Percentiles rank a stretch among this genome's conserved stretches.
These are phyloP conservation scores for Planiliza haematocheilus DNA, from an alignment of 2,113 vertebrate species.

Conservation along the genomic window DNA sequence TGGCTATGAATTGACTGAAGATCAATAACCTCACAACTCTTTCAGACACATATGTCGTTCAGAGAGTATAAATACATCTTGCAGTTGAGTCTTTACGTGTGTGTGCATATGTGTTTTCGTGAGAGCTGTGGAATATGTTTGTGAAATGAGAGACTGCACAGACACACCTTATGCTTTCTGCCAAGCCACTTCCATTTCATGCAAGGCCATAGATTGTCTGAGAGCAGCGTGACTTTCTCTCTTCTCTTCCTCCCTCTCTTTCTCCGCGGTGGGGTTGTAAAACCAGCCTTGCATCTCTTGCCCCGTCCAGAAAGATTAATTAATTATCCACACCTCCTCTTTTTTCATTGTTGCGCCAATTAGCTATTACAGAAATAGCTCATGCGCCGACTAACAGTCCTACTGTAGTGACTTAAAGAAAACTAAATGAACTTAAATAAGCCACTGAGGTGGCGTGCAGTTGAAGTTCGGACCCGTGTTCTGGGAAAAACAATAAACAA, in stretches of 20 bases:
- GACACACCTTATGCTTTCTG: conserved; percentile 41
- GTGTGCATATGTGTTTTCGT: conserved; percentile 8
- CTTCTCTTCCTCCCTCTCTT: conserved; percentile 29
- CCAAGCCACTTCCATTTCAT: conserved; percentile 55
- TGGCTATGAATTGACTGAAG: conserved; percentile 39
- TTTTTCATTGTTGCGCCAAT: conserved; percentile 85
- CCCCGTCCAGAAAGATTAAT: conserved; percentile 95
- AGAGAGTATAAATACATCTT: not conserved
- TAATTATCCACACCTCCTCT: conserved; percentile 90
- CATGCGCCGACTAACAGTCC: conserved; percentile 73
- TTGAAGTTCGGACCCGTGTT: too few species aligned
- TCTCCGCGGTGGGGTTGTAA: conserved; percentile 89
- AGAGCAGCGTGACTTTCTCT: conserved; percentile 83
- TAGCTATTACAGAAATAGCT: conserved; percentile 95
- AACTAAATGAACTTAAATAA: too few species aligned
- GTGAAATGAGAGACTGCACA: conserved; percentile 31
- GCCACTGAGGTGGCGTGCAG: too few species aligned
- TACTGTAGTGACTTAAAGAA: too few species aligned
- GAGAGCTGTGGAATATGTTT: conserved; percentile 7
- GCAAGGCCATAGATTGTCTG: conserved; percentile 68
- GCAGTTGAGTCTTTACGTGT: not conserved
- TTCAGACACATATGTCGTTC: conserved; percentile 36
- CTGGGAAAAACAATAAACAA: too few species aligned
- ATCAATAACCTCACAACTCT: conserved; percentile 59
- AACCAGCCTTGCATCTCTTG: conserved; percentile 89